Base-by-base conservation (phyloP, 2,797 vertebrate genomes). In the Danio aesculapii region DNA sequence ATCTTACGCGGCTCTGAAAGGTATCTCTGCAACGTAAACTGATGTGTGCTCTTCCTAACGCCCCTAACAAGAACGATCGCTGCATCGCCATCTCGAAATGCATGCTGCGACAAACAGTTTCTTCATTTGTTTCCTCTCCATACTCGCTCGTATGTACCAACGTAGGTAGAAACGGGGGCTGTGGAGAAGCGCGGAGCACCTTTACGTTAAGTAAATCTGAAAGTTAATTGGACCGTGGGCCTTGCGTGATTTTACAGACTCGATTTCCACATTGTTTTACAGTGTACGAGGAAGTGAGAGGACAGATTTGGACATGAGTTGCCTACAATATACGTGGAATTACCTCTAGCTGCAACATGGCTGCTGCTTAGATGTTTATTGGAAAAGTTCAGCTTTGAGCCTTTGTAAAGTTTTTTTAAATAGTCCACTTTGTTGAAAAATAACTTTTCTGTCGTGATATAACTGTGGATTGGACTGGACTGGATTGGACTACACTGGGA, bases 301-400 rank as follows among this genome's bases (percentile, higher is more conserved):
- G 77, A 41, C 55, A 76, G 83, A 86, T 84, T 89, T 76, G 53
- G 21, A 5, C 41, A 85, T 78, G 84, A 71, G 81, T 76, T 75
- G 84, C 78, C 74, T 81, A 70, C 83, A 81, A 81, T 85, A 86
- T 87, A 91, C 82, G 91, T 89, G 90, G 88, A 90, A 90, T 91
- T 90, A 89, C 88, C 90, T 90, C 91, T 89, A 91, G 88, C 91
- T 90, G 91, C 92, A 94, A 95, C 92, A 95, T 95, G 95, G 94
- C 94, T 94, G 93, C 94, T 93, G 84, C 83, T 84, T 83, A 88
- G 78, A 89, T 87, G 79, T 75, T 85, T 79, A 89, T 70, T 82
- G 84, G 90, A 91, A 93, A 95, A 95, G 93, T 95, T 95, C 89
- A 93, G 91, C 89, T 53, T 89, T 85, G 83, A 91, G 92, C 91